Conservation (phyloP, 2,797 vertebrate species). For the Chiloscyllium punctatum region DNA sequence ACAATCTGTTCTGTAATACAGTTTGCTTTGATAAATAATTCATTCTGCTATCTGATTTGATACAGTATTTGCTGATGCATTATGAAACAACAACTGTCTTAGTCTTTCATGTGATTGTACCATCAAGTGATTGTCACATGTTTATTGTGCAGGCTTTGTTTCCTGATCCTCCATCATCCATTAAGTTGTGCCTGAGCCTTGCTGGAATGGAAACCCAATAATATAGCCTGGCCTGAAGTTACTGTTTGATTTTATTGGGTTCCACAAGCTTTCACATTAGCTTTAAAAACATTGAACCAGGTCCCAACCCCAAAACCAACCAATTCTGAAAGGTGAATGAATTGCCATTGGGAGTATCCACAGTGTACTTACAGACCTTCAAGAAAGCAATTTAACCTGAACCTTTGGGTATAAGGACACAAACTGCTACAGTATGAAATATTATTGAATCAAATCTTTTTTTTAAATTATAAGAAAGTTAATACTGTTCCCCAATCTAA, state of each 20-base stretch:
- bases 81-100: not conserved
- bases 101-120: not conserved
- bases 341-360: not conserved
- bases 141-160: not conserved
- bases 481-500: too few species aligned
- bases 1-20: not conserved
- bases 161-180: not conserved
- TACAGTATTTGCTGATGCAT: not conserved
- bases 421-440: too few species aligned
- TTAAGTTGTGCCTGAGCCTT: not conserved
- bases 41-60: not conserved
- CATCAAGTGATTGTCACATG: not conserved
- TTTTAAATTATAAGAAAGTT: too few species aligned
- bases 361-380: not conserved
- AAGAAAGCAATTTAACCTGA: not conserved
- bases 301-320: not conserved
- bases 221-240: not conserved
- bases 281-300: not conserved
- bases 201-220: not conserved
- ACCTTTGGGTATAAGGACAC: too few species aligned
- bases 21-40: conserved; percentile 1
- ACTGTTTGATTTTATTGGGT: not conserved
- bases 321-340: too few species aligned
- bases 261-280: too few species aligned
- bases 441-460: too few species aligned